Conservation (phyloP, 2,113 vertebrate species). For the Malurus melanocephalus region DNA sequence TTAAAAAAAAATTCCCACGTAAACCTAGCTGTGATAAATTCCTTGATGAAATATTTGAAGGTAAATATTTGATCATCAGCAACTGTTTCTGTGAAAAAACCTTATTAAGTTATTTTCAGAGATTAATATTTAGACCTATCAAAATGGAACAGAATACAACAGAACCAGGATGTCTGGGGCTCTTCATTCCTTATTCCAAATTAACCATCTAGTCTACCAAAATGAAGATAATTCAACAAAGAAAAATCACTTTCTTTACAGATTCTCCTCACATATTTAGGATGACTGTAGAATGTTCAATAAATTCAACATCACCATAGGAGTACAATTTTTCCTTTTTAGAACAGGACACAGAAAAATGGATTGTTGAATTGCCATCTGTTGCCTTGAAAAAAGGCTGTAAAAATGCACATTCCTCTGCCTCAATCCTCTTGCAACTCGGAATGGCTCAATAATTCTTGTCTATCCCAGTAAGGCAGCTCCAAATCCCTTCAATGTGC, state of each 20-base stretch:
- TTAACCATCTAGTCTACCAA: neutral
- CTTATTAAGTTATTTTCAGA: neutral
- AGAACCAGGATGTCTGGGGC: neutral
- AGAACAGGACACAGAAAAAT: neutral
- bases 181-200: neutral
- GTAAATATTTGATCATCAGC: neutral
- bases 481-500: neutral
- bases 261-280: neutral
- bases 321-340: neutral
- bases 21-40: neutral
- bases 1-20: neutral
- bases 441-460: neutral
- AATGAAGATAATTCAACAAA: neutral
- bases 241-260: neutral
- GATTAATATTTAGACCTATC: neutral
- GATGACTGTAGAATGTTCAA: neutral
- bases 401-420: neutral
- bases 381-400: neutral
- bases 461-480: neutral
- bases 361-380: neutral
- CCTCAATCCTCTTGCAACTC: neutral
- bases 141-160: neutral
- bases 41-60: neutral
- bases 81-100: neutral
- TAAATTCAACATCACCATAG: neutral